These are phyloP conservation scores for Odontamblyopus rebecca DNA, from an alignment of 2,797 vertebrate genomes.

Conservation along the genomic window DNA sequence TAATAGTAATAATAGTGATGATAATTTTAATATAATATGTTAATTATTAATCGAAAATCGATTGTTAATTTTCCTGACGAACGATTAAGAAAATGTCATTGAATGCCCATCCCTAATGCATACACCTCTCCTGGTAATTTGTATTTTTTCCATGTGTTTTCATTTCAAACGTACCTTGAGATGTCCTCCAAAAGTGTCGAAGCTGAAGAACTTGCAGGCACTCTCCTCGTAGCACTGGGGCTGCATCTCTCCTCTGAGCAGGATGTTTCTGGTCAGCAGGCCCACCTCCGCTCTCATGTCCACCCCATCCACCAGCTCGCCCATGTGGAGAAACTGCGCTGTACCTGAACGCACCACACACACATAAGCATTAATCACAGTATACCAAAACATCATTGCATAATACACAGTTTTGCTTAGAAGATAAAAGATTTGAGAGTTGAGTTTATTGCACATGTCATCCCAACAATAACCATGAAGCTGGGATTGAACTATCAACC, in stretches of 20 bases:
- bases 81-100: too few species aligned
- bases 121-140: too few species aligned
- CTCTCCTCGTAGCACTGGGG: slow-evolving; percentile 83
- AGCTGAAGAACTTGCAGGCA: slow-evolving; percentile 90
- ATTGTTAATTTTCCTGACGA: too few species aligned
- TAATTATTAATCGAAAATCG: too few species aligned
- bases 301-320: slow-evolving; percentile 86
- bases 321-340: slow-evolving; percentile 85
- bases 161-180: slow-evolving; percentile 82
- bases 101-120: too few species aligned
- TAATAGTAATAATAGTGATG: too few species aligned
- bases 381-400: background rate
- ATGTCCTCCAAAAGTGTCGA: slow-evolving; percentile 95
- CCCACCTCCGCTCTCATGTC: slow-evolving; percentile 96
- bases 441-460: background rate
- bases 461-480: too few species aligned
- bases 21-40: too few species aligned
- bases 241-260: slow-evolving; percentile 88
- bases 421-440: background rate
- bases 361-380: background rate
- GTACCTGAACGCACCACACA: slow-evolving; percentile 77
- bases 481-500: too few species aligned
- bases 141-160: too few species aligned
- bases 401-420: background rate
- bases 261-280: slow-evolving; percentile 86